Evolutionary conservation across 2,888 invertebrate species (phyloP), one percentile per base, ranked within the genome.

Genomic region (Linnaemya tessellans): DNA sequence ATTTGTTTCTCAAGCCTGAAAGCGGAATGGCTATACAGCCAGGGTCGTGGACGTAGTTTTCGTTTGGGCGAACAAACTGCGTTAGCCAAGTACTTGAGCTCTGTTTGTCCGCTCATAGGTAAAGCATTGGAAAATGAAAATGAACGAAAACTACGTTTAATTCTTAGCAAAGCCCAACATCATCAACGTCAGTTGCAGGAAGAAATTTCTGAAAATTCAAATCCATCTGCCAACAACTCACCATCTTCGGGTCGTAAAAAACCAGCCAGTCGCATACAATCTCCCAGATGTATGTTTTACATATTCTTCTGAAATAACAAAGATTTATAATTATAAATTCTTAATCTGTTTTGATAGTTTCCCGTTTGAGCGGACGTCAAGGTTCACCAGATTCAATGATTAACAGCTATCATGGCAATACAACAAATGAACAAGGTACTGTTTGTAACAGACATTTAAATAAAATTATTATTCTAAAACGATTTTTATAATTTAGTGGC

Each of bases 11-110:
- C 20, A 38, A 97, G 98, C 91, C 94, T 98, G 88, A 97, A 97
- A 93, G 98, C 98, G 0, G 98, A 98, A 92, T 98, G 98, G 98
- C 93, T 98, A 80, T 98, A 98, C 93, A 98, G 98, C 87, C 98
- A 98, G 93, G 98, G 98, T 62, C 95, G 97, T 89, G 98, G 98
- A 0, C 94, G 98, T 83, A 96, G 97, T 91, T 98, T 96, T 93
- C 95, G 96, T 78, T 93, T 96, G 18, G 98, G 98, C 0, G 97
- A 98, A 90, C 98, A 98, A 89, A 93, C 94, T 15, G 95, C 96
- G 81, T 93, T 98, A 60, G 95, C 96, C 68, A 96, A 97, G 88
- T 98, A 98, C 93, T 93, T 98, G 65, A 95, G 96, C 1, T 94
- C 95, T 20, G 96, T 96, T 3, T 98, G 98, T 90, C 97, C 98